These are phyloP conservation scores for Corythaixoides concolor DNA, from an alignment of 2,113 vertebrate genomes.

Conservation along the genomic window DNA sequence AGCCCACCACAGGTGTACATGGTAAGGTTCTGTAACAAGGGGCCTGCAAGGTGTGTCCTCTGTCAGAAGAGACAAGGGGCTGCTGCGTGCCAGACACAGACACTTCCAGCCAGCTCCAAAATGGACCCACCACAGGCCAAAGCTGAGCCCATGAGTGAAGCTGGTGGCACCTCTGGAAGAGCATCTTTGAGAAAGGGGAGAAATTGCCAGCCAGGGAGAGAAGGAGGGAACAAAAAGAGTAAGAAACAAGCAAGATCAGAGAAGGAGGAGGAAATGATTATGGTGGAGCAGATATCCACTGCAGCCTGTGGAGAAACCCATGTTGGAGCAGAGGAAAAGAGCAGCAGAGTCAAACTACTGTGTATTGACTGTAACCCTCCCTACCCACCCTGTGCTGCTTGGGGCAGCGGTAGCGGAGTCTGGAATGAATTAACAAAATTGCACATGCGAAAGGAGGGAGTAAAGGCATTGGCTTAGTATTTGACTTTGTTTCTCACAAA, in stretches of 20 bases:
- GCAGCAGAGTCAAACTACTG: not conserved
- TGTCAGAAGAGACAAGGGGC: not conserved
- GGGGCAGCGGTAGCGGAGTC: not conserved
- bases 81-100: not conserved
- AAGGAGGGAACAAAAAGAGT: not conserved
- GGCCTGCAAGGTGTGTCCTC: not conserved
- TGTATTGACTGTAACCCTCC: not conserved
- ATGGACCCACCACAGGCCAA: not conserved
- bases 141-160: not conserved
- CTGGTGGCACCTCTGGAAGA: not conserved
- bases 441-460: not conserved
- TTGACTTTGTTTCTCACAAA: not conserved
- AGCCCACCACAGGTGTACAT: not conserved
- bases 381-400: accelerated
- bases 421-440: not conserved
- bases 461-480: not conserved
- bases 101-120: not conserved
- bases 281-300: not conserved
- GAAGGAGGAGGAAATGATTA: not conserved
- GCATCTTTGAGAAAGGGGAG: not conserved
- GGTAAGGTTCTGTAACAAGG: not conserved
- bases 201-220: not conserved
- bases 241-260: not conserved
- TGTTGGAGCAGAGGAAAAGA: not conserved
- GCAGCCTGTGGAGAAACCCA: not conserved